A percentile compares a stretch with the other conserved stretches of the same genome.
These are phyloP conservation scores for Picus viridis DNA, from an alignment of 2,797 vertebrate genomes.

Conservation along the genomic window DNA sequence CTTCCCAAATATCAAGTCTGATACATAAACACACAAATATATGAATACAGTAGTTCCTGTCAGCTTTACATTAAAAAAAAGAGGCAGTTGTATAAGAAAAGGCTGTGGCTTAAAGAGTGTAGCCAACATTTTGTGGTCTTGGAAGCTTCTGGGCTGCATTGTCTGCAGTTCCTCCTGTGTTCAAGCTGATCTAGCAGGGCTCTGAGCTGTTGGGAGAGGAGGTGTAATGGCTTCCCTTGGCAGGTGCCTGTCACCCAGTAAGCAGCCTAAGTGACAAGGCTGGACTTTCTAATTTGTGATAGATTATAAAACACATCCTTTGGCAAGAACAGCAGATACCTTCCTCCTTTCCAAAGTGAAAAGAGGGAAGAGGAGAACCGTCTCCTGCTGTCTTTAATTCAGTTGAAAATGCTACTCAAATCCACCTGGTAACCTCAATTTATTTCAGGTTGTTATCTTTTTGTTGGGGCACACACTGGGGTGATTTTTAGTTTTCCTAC, in stretches of 20 bases:
- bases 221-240: not conserved
- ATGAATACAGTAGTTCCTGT: not conserved
- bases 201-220: not conserved
- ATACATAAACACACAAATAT: accelerated
- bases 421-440: not conserved
- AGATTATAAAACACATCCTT: not conserved
- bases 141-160: not conserved
- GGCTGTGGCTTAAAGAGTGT: not conserved
- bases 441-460: not conserved
- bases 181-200: not conserved
- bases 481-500: not conserved
- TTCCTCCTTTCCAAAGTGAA: not conserved
- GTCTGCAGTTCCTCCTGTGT: not conserved
- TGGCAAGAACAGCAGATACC: not conserved
- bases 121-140: not conserved
- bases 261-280: not conserved
- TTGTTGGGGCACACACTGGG: not conserved
- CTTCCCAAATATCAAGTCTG: not conserved
- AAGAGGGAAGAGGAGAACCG: not conserved
- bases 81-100: not conserved
- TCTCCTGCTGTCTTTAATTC: not conserved
- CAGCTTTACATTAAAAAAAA: not conserved
- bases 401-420: not conserved
- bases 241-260: not conserved
- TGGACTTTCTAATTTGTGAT: not conserved